phyloP scores from a whole-genome alignment of 2,113 vertebrate genomes.

The Hyperopisus bebe region DNA sequence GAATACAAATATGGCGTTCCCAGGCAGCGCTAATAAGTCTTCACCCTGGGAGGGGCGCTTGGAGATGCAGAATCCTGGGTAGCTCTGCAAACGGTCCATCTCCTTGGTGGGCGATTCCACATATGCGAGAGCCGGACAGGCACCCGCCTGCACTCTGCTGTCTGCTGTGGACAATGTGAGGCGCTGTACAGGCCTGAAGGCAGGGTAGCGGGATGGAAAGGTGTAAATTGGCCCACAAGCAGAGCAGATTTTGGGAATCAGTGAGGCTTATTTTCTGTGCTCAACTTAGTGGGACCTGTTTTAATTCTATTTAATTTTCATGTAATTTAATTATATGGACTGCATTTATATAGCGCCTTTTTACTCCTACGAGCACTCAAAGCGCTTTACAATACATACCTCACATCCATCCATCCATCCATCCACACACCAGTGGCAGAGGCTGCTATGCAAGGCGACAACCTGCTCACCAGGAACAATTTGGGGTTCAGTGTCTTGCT shows the following conservation, averaged over 20 bases:
- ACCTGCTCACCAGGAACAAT: no score
- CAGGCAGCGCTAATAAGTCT: constrained; percentile 32
- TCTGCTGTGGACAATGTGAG: not conserved
- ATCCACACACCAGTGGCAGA: no score
- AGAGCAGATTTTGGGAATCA: not conserved
- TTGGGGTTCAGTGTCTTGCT: no score
- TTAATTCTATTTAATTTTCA: not conserved
- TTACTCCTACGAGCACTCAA: no score
- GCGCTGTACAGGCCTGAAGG: not conserved
- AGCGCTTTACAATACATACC: no score
- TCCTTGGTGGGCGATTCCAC: not conserved
- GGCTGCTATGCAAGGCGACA: no score
- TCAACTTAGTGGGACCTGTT: not conserved
- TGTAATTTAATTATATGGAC: not conserved
- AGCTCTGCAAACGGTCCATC: not conserved
- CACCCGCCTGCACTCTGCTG: not conserved
- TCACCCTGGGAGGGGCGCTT: constrained; percentile 28
- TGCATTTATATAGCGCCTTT: no score
- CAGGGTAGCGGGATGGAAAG: not conserved
- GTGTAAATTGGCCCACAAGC: not conserved
- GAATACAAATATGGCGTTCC: constrained; percentile 33
- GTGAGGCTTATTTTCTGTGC: not conserved
- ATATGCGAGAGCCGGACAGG: not conserved
- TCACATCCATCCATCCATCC: no score
- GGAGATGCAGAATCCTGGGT: not conserved